Evolutionary conservation across 2,113 vertebrate genomes (phyloP).

Genomic region (Dasypus novemcinctus): DNA sequence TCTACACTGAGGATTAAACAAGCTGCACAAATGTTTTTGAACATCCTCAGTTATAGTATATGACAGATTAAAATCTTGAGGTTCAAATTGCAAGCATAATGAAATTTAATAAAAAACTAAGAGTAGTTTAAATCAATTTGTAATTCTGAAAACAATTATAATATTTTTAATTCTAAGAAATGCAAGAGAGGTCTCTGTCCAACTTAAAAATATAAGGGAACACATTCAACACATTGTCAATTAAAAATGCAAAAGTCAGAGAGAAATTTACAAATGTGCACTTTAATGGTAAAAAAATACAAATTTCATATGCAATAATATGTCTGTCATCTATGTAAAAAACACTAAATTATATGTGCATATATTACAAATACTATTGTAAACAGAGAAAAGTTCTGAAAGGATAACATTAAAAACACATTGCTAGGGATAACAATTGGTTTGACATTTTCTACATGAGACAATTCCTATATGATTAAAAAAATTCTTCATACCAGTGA

Average conservation of each 20-base stretch:
- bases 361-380: not conserved
- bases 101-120: not conserved
- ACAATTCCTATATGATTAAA: not conserved
- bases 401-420: not conserved
- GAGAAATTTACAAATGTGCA: not conserved
- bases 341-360: not conserved
- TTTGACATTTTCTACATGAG: not conserved
- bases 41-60: not conserved
- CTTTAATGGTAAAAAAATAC: conserved; percentile 51
- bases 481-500: not conserved
- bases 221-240: not conserved
- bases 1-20: not conserved
- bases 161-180: not conserved
- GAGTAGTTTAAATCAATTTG: not conserved
- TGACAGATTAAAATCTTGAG: not conserved
- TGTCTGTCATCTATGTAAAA: conserved; percentile 26
- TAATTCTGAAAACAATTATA: conserved; percentile 2
- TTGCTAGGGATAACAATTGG: not conserved
- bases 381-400: not conserved
- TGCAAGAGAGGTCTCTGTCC: not conserved
- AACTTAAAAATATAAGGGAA: not conserved
- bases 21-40: not conserved
- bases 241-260: conserved; percentile 15
- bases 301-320: conserved; percentile 22
- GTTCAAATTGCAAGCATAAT: not conserved